Base-by-base conservation (phyloP, 2,888 invertebrate species). In the Sphinx pinastri region DNA sequence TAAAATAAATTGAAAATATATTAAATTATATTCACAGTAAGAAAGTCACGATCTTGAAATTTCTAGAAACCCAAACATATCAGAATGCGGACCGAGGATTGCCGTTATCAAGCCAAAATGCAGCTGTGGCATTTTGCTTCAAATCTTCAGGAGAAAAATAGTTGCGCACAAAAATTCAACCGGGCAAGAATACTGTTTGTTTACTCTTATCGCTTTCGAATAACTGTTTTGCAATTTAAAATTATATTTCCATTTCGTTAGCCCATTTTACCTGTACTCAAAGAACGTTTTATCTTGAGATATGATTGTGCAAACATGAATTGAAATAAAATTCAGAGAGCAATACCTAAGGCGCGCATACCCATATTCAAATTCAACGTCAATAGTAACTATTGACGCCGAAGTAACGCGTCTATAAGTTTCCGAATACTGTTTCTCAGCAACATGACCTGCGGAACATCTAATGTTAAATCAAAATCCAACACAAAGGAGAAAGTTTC, bases 91-190 rank as follows among this genome's bases (percentile, higher is more conserved):
- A 14, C 31, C 6, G 38, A 11, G 60, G 16, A n/a, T 16, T 49
- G 49, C 25, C 25, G 57, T 19, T 63, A 49, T 63, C 63, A 63
- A 63, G 49, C 63, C 47, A 13, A 19, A 47, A 11, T 49, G 63
- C 63, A 49, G 47, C 63, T 63, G 63, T 49, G 63, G 13, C 63
- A 63, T 10, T 19, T 47, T 55, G 55, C 16, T 63, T 49, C 47
- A 47, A 63, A 63, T 19, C 16, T 16, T 63, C 49, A 38, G 63
- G 47, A 63, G 63, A 49, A 63, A 63, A 63, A 63, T 63, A 47
- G 63, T 63, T 13, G 19, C 14, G 19, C 49, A 60, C 12, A 13
- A 49, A 63, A 63, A 63, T 49, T 19, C 47, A 63, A 47, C 13
- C 63, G 63, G 19, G 47, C 63, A 63, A 63, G 63, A 7, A 49